These are phyloP conservation scores for Myotis pilosus DNA, from an alignment of 2,797 vertebrate species.

Conservation along the genomic window DNA sequence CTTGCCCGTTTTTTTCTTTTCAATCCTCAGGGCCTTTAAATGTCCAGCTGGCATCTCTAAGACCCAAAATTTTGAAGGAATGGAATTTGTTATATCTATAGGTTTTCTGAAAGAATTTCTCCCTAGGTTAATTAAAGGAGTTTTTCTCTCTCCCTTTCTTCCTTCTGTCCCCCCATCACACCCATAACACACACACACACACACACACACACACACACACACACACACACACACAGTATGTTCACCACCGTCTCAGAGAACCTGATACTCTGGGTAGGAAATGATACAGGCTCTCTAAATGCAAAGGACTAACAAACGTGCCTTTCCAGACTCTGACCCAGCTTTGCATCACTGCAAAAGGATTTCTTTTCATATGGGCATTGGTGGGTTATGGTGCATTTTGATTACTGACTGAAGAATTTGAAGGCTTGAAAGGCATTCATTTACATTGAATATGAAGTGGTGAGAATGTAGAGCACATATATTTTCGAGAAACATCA, in stretches of 20 bases:
- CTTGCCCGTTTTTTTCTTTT: not conserved
- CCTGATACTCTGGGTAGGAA: slow-evolving; percentile 31
- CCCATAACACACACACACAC: too few species aligned
- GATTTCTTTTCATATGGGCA: not conserved
- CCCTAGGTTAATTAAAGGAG: not conserved
- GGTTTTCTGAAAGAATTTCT: not conserved
- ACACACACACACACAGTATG: not conserved
- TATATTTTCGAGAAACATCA: not conserved
- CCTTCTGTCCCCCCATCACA: too few species aligned
- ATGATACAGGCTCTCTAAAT: not conserved
- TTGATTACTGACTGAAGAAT: not conserved
- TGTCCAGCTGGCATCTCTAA: not conserved
- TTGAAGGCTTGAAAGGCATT: not conserved
- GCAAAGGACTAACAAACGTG: not conserved
- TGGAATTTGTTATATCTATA: not conserved
- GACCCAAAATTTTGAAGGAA: not conserved
- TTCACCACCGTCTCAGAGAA: not conserved
- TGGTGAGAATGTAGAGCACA: not conserved
- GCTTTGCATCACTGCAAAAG: not conserved
- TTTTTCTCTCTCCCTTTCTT: not conserved
- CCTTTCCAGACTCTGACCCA: slow-evolving; percentile 2
- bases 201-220: not conserved
- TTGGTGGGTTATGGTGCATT: not conserved
- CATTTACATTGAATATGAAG: not conserved
- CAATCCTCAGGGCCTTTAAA: not conserved